Evolutionary conservation across 37 sponge, comb jelly and placozoan genomes (phyloP).

Genomic region (Aphrocallistes beatrix): DNA sequence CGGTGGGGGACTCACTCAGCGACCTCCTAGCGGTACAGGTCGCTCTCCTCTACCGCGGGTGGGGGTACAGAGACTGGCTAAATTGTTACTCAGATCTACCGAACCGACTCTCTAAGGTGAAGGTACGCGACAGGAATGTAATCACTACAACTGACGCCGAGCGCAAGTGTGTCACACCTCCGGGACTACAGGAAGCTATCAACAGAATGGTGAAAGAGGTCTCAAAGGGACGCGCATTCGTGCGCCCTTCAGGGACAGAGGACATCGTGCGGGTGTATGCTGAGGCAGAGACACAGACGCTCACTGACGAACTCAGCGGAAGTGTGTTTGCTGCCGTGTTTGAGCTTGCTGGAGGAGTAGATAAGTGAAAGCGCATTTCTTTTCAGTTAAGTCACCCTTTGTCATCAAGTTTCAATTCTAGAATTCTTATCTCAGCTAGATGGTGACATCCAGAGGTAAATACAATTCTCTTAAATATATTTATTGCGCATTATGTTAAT

Average conservation of each 20-base stretch:
- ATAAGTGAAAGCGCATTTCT: neutral
- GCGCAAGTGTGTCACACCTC: constrained; percentile 42
- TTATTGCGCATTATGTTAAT: no score
- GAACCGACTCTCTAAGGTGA: constrained; percentile 65
- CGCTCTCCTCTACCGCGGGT: constrained; percentile 53
- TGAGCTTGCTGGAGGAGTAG: neutral
- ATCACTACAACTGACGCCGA: constrained; percentile 71
- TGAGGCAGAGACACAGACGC: constrained; percentile 65
- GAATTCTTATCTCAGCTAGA: no score
- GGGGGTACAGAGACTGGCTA: constrained; percentile 53
- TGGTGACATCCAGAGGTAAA: no score
- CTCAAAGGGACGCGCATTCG: constrained; percentile 52
- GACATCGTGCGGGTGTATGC: constrained; percentile 93
- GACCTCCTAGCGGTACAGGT: constrained; percentile 73
- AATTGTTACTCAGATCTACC: constrained; percentile 72
- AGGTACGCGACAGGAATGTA: constrained; percentile 47
- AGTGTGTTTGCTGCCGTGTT: neutral
- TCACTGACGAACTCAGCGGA: neutral
- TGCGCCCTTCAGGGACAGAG: constrained; percentile 94
- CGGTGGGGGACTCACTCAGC: constrained; percentile 82
- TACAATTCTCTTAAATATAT: no score
- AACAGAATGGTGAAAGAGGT: constrained; percentile 37
- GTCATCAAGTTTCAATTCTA: no score
- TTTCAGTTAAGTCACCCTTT: no score
- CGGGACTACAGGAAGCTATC: constrained; percentile 59